Percentiles rank a stretch among this genome's conserved stretches.
phyloP scores from a whole-genome alignment of 2,888 invertebrate genomes.

The Cerastis rubricosa region DNA sequence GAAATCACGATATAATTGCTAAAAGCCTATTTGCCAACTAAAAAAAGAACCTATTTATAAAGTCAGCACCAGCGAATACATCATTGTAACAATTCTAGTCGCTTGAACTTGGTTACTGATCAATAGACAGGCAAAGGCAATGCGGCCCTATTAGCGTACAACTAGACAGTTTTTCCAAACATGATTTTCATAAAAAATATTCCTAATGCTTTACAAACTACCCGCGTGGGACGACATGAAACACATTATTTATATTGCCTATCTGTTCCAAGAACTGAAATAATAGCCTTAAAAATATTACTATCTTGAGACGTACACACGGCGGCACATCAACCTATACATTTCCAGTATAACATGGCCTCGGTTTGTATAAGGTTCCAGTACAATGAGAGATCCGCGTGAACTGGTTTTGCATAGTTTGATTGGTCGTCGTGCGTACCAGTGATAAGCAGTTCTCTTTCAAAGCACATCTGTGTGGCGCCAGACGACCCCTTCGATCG shows the following conservation, averaged over 20 bases:
- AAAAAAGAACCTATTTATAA: neutral
- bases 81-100: neutral
- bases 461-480: conserved; percentile 50
- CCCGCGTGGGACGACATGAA: conserved; percentile 6
- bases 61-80: neutral
- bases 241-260: conserved; percentile 34
- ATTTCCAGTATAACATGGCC: no score
- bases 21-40: neutral
- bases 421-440: no score
- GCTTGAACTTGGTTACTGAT: neutral
- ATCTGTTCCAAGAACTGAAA: conserved; percentile 27
- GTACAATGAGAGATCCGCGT: no score
- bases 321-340: no score
- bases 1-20: neutral
- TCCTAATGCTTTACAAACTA: conserved; percentile 4
- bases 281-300: conserved; percentile 34
- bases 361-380: neutral
- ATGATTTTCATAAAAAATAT: conserved; percentile 13
- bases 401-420: no score
- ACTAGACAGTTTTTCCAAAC: neutral
- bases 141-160: neutral
- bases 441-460: conserved; percentile 52
- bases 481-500: conserved; percentile 47
- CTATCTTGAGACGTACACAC: conserved; percentile 14
- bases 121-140: neutral